phyloP scores from a whole-genome alignment of 2,113 vertebrate genomes.

The Antennarius striatus region DNA sequence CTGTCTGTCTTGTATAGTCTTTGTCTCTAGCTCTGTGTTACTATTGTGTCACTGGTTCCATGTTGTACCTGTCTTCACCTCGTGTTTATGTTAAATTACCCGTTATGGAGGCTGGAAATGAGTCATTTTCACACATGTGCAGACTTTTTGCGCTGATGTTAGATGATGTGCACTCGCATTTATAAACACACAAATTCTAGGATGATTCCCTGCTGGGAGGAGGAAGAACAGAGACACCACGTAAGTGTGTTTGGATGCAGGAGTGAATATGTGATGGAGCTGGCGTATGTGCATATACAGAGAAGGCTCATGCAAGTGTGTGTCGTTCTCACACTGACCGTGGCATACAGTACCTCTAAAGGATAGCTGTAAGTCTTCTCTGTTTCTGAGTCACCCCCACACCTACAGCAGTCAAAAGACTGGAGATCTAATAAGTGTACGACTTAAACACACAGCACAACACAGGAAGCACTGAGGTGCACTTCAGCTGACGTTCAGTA shows the following conservation, averaged over 20 bases:
- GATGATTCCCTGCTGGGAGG: constrained; percentile 34
- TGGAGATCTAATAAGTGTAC: constrained; percentile 56
- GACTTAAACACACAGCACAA: constrained; percentile 5
- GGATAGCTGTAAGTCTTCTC: constrained; percentile 44
- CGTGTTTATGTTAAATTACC: constrained; percentile 48
- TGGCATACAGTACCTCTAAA: constrained; percentile 33
- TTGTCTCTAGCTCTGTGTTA: constrained; percentile 34
- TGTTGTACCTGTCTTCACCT: constrained; percentile 48
- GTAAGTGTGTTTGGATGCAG: constrained; percentile 33
- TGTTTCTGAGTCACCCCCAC: constrained; percentile 37
- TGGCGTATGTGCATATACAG: constrained; percentile 1
- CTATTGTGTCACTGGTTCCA: constrained; percentile 35
- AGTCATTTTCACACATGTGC: constrained; percentile 44
- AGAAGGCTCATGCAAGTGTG: constrained; percentile 10
- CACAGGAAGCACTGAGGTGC: constrained; percentile 39
- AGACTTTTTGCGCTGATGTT: constrained; percentile 26
- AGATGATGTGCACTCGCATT: constrained; percentile 15
- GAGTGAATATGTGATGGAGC: constrained; percentile 1
- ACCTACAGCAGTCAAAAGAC: constrained; percentile 49
- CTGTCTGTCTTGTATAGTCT: constrained; percentile 58
- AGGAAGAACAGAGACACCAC: constrained; percentile 37
- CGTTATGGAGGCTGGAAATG: constrained; percentile 41
- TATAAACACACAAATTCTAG: constrained; percentile 17
- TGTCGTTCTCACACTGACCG: constrained; percentile 21
- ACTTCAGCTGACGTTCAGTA: constrained; percentile 38